Evolutionary conservation across 92 coral and sea anemone genomes (phyloP).

Genomic region (Pocillopora meandrina): DNA sequence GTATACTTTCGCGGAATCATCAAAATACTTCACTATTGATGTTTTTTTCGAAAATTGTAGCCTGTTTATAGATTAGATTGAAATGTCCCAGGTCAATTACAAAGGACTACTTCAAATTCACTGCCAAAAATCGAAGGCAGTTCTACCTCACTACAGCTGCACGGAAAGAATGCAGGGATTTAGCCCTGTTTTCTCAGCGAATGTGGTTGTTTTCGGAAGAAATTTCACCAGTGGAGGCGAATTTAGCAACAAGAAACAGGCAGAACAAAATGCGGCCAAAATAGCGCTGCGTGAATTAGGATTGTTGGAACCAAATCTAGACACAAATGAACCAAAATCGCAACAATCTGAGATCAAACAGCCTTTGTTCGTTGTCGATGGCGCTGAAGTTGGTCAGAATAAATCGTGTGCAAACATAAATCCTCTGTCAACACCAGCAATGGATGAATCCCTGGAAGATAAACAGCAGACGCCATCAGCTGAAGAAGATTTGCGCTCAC

Average conservation of each 20-base stretch:
- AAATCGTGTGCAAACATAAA: neutral
- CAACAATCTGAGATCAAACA: neutral
- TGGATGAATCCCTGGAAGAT: neutral
- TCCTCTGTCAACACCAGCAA: neutral
- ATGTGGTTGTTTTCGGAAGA: constrained; percentile 54
- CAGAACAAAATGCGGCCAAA: constrained; percentile 78
- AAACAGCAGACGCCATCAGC: neutral
- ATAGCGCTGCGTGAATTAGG: constrained; percentile 51
- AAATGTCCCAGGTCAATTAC: constrained; percentile 29
- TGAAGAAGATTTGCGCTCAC: neutral
- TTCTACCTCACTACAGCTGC: constrained; percentile 60
- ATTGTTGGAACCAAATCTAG: neutral
- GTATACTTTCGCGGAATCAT: constrained; percentile 16
- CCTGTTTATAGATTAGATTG: neutral
- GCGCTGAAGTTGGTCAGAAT: neutral
- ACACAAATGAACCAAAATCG: neutral
- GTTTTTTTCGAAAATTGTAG: neutral
- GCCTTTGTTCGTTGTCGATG: neutral
- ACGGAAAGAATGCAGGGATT: constrained; percentile 13
- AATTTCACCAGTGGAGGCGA: constrained; percentile 48
- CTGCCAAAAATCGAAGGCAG: constrained; percentile 61
- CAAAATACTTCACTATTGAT: neutral
- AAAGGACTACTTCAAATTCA: constrained; percentile 66
- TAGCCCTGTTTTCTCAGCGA: constrained; percentile 16
- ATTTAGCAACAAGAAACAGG: constrained; percentile 70